Conservation (phyloP, 2,888 invertebrate species). For the Drosophila cognata region DNA sequence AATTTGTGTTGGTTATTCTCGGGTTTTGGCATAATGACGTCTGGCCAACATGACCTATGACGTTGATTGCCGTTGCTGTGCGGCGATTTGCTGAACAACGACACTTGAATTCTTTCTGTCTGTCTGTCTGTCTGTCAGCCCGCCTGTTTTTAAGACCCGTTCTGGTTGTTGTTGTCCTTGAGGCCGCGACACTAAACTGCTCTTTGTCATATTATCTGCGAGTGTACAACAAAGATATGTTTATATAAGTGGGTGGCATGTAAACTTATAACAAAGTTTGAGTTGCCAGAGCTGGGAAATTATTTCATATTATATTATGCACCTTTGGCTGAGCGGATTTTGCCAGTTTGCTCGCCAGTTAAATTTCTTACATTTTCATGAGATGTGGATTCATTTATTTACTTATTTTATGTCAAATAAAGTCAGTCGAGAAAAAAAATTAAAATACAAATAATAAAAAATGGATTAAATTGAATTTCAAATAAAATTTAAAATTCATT, state of each 20-base stretch:
- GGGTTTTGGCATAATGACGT: slow-evolving; percentile 31
- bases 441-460: not conserved
- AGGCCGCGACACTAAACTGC: slow-evolving; percentile 37
- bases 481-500: not conserved
- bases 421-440: not conserved
- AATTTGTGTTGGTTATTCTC: slow-evolving; percentile 15
- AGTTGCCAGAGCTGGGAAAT: not conserved
- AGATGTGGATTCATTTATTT: not conserved
- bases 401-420: not conserved
- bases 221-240: slow-evolving; percentile 12
- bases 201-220: slow-evolving; percentile 48
- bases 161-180: slow-evolving; percentile 56
- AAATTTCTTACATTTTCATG: not conserved
- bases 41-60: slow-evolving; percentile 13
- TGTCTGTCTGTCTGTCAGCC: not conserved
- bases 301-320: not conserved
- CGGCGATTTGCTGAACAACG: slow-evolving; percentile 58
- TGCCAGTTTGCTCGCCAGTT: not conserved
- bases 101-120: slow-evolving; percentile 45
- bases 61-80: slow-evolving; percentile 9
- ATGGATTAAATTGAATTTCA: not conserved
- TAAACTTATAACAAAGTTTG: slow-evolving; percentile 3
- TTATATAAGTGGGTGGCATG: slow-evolving; percentile 5
- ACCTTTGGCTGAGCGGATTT: not conserved
- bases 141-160: slow-evolving; percentile 40